Conservation (phyloP, 37 sponge, comb jelly and placozoan species). For the Axinella damicornis region DNA sequence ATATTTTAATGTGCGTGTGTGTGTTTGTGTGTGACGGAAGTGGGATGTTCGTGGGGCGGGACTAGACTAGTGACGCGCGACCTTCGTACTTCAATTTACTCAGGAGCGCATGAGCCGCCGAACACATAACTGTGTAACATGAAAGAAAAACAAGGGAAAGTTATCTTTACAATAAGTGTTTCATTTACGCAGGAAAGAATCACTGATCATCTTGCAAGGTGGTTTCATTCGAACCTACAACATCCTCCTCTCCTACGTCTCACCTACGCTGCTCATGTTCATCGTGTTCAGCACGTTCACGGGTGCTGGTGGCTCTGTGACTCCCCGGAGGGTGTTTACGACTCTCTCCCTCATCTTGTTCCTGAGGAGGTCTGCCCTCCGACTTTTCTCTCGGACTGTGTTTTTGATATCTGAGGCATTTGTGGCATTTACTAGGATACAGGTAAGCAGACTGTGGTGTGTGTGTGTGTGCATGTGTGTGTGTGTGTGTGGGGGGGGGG, state of each 20-base stretch:
- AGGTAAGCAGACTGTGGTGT: too few relatives aligned
- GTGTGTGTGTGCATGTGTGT: too few relatives aligned
- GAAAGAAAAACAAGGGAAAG: too few relatives aligned
- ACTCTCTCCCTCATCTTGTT: slow-evolving; percentile 26
- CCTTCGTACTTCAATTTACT: too few relatives aligned
- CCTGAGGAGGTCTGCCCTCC: slow-evolving; percentile 24
- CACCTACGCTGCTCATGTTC: slow-evolving; percentile 14
- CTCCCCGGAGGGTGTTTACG: slow-evolving; percentile 43
- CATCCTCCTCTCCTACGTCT: slow-evolving; percentile 5
- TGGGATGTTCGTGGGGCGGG: too few relatives aligned
- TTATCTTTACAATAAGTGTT: too few relatives aligned
- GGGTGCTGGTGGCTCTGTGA: slow-evolving; percentile 21
- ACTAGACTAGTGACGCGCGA: too few relatives aligned
- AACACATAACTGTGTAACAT: too few relatives aligned
- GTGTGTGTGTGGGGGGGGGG: too few relatives aligned
- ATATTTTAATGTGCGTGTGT: too few relatives aligned
- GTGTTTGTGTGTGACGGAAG: too few relatives aligned
- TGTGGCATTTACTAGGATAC: slow-evolving; percentile 23
- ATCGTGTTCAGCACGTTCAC: slow-evolving; percentile 26
- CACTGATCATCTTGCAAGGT: slow-evolving; percentile 7
- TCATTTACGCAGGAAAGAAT: slow-evolving; percentile 31
- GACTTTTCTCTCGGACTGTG: slow-evolving; percentile 2
- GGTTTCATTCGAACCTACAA: slow-evolving; percentile 22
- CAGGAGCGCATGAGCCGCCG: too few relatives aligned
- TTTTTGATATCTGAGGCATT: slow-evolving; percentile 11